These are phyloP conservation scores for Stenolophus ochropezus DNA, from an alignment of 2,888 invertebrate genomes.

Conservation along the genomic window DNA sequence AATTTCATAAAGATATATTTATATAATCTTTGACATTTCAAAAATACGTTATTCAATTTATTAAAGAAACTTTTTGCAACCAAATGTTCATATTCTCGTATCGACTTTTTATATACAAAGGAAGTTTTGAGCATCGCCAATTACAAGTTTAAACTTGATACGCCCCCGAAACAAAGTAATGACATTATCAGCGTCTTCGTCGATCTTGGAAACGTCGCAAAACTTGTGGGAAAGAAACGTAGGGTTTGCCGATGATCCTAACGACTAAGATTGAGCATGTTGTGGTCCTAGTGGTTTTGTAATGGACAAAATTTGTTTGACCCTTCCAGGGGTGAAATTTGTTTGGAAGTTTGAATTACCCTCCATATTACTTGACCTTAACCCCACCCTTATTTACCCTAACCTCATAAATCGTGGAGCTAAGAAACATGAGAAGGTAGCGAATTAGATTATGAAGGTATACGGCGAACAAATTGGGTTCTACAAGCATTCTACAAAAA, in stretches of 20 bases:
- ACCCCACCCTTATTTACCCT: conserved; percentile 16
- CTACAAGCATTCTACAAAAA: too few species aligned
- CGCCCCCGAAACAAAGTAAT: background rate
- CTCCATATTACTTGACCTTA: conserved; percentile 13
- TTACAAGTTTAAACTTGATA: background rate
- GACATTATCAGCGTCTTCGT: background rate
- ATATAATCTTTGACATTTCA: too few species aligned
- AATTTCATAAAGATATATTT: too few species aligned
- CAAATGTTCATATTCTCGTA: too few species aligned
- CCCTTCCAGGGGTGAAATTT: conserved; percentile 9
- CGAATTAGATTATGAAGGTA: background rate
- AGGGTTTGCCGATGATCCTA: background rate
- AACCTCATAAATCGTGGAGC: background rate
- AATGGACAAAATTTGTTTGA: conserved; percentile 31
- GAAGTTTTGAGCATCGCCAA: background rate
- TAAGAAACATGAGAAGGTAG: background rate
- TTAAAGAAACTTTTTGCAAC: too few species aligned
- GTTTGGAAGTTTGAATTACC: conserved; percentile 37
- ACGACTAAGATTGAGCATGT: background rate
- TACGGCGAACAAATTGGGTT: too few species aligned
- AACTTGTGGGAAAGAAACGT: background rate
- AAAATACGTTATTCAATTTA: too few species aligned
- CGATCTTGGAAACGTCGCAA: background rate
- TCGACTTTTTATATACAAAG: too few species aligned
- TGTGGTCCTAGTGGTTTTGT: conserved; percentile 15